Conservation (phyloP, 2,888 invertebrate genomes). For the Ichneumon xanthorius region DNA sequence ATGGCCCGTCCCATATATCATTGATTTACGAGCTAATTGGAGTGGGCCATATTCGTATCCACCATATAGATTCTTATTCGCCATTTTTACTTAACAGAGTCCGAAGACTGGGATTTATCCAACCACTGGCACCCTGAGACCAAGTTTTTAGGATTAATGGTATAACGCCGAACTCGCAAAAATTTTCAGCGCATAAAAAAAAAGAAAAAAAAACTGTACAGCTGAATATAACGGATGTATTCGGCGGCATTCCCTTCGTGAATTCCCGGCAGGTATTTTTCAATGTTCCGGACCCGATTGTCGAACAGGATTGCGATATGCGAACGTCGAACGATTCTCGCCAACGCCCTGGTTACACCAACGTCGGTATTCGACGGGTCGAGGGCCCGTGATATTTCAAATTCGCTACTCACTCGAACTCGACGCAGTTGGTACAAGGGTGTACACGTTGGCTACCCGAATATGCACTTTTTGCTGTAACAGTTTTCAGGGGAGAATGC, state of each 20-base stretch:
- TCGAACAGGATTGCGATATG: constrained; percentile 7
- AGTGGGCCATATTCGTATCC: too few species aligned
- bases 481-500: constrained; percentile 37
- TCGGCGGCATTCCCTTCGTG: constrained; percentile 5
- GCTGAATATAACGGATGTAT: not conserved
- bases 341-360: not conserved
- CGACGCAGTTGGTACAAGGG: not conserved
- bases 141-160: too few species aligned
- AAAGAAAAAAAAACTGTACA: not conserved
- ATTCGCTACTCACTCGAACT: constrained; percentile 46
- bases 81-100: too few species aligned
- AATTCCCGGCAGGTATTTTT: constrained; percentile 13
- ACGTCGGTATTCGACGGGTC: constrained; percentile 42
- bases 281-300: constrained; percentile 13
- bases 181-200: not conserved
- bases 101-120: too few species aligned
- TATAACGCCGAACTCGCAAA: not conserved
- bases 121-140: too few species aligned
- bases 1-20: too few species aligned
- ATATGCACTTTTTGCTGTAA: constrained; percentile 37
- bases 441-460: not conserved
- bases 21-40: too few species aligned
- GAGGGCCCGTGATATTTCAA: constrained; percentile 58
- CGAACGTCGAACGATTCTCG: not conserved
- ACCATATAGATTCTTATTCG: too few species aligned